These are phyloP conservation scores for Odobenus rosmarus DNA, from an alignment of 2,113 vertebrate genomes.

Conservation along the genomic window DNA sequence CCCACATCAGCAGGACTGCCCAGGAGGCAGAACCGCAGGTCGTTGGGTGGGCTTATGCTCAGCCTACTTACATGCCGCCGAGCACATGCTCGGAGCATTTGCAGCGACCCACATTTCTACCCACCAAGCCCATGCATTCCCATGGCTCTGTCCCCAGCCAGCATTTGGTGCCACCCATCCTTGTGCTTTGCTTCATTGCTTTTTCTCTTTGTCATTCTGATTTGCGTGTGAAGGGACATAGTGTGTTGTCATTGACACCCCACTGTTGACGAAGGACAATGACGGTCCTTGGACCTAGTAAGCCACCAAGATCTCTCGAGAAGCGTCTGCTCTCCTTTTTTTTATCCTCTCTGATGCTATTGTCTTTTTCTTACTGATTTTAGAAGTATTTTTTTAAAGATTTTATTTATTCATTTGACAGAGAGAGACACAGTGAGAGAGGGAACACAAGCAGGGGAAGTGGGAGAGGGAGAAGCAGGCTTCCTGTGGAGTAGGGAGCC, in stretches of 20 bases:
- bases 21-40: rapidly evolving
- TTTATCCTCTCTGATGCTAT: not conserved
- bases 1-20: rapidly evolving
- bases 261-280: not conserved
- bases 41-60: rapidly evolving
- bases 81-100: rapidly evolving
- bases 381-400: not conserved
- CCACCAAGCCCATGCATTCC: rapidly evolving
- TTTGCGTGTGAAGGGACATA: not conserved
- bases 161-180: rapidly evolving
- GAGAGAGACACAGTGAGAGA: no score
- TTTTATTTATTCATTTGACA: no score
- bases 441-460: no score
- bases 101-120: not conserved
- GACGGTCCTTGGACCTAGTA: not conserved
- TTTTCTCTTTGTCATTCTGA: not conserved
- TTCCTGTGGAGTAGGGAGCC: no score
- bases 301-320: not conserved
- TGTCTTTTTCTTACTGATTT: not conserved
- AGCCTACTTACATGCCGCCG: not conserved
- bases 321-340: not conserved
- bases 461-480: no score
- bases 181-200: no score
- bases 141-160: not conserved
- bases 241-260: not conserved